Conservation (phyloP, 2,797 vertebrate genomes). For the Pantherophis alleghaniensis region DNA sequence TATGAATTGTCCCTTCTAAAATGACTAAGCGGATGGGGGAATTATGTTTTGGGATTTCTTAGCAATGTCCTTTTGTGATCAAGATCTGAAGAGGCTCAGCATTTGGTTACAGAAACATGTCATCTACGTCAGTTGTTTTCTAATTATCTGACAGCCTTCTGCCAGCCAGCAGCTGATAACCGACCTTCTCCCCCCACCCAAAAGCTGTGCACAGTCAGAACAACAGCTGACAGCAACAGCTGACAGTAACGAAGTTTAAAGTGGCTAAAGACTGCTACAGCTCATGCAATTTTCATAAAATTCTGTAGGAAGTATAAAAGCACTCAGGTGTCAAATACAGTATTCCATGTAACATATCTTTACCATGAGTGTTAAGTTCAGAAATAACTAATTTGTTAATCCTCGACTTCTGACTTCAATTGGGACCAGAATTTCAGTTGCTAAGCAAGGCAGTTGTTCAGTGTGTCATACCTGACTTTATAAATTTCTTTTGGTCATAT, state of each 20-base stretch:
- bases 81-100: neutral
- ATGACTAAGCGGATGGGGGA: neutral
- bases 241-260: neutral
- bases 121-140: neutral
- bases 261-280: neutral
- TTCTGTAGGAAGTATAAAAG: neutral
- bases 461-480: neutral
- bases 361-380: neutral
- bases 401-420: neutral
- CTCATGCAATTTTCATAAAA: neutral
- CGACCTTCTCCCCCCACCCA: neutral
- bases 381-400: neutral
- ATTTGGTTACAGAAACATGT: neutral
- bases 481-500: too few species aligned
- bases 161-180: neutral
- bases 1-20: neutral
- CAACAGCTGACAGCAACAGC: neutral
- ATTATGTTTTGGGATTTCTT: neutral
- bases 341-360: neutral
- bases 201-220: neutral
- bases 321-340: neutral
- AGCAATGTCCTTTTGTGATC: neutral
- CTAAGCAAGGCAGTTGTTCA: neutral
- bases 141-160: neutral
- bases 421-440: neutral